A percentile compares a stretch with the other conserved stretches of the same genome.
Conservation (phyloP, 2,797 vertebrate genomes). For the Cossypha dichroa region DNA sequence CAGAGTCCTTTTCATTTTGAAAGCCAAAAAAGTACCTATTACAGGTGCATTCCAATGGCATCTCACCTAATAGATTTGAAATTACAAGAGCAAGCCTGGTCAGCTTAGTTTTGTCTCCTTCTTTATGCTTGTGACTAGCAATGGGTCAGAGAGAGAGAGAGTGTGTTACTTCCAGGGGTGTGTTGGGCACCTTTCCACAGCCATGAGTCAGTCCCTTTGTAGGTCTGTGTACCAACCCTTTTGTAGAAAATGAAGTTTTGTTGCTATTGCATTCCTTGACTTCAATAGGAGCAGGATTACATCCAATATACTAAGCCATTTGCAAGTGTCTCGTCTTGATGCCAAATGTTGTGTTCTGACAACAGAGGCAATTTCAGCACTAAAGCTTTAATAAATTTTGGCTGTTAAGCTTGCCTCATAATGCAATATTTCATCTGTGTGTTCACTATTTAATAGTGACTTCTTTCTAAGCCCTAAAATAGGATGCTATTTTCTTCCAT, state of each 20-base stretch:
- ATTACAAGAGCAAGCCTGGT: not conserved
- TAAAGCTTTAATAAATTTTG: not conserved
- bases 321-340: not conserved
- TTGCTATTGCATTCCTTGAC: not conserved
- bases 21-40: not conserved
- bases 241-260: not conserved
- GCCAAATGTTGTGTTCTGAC: not conserved
- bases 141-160: too few species aligned
- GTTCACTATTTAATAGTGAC: not conserved
- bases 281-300: not conserved
- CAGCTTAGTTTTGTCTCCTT: not conserved
- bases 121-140: not conserved
- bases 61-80: not conserved
- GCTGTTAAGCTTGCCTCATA: not conserved
- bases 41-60: not conserved
- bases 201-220: not conserved
- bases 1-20: not conserved
- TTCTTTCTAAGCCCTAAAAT: not conserved
- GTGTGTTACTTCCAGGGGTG: not conserved
- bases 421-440: not conserved
- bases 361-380: not conserved
- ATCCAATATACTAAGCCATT: not conserved
- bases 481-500: not conserved
- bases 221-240: not conserved
- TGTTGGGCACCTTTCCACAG: not conserved